These are phyloP conservation scores for Leucophora obtusa DNA, from an alignment of 2,888 invertebrate genomes.

Conservation along the genomic window DNA sequence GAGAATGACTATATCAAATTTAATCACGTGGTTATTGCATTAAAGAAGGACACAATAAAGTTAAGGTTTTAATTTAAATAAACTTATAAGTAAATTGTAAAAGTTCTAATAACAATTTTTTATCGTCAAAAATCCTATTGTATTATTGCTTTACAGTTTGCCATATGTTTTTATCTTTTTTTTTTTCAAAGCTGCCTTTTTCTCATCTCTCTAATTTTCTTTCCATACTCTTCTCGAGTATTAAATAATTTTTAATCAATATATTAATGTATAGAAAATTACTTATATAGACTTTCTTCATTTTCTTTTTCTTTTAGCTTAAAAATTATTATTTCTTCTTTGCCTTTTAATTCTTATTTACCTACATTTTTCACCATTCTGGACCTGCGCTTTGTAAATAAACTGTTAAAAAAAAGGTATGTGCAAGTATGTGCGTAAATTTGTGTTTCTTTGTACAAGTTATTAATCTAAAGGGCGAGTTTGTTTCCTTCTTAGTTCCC, in stretches of 20 bases:
- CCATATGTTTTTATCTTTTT: slow-evolving; percentile 3
- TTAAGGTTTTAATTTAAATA: background rate
- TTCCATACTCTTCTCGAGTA: background rate
- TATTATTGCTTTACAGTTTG: background rate
- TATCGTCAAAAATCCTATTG: background rate
- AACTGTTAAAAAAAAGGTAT: slow-evolving; percentile 23
- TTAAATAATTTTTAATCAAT: slow-evolving; percentile 59
- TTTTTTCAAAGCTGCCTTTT: background rate
- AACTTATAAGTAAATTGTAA: too few relatives aligned
- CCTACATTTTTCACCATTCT: slow-evolving; percentile 10
- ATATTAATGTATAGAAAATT: slow-evolving; percentile 42
- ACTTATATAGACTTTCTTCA: slow-evolving; percentile 14
- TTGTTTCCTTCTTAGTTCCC: slow-evolving; percentile 36
- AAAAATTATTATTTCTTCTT: background rate
- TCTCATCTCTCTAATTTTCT: background rate
- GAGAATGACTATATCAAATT: background rate
- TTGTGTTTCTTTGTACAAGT: slow-evolving; percentile 9
- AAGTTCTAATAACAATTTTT: background rate
- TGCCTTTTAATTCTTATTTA: slow-evolving; percentile 1
- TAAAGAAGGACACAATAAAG: background rate
- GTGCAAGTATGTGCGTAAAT: slow-evolving; percentile 34
- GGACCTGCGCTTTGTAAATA: slow-evolving; percentile 55
- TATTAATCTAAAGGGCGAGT: slow-evolving; percentile 58
- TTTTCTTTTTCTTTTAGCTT: background rate
- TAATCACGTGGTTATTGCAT: slow-evolving; percentile 45